Base-by-base conservation (phyloP, 2,113 vertebrate species). In the Eleginops maclovinus region DNA sequence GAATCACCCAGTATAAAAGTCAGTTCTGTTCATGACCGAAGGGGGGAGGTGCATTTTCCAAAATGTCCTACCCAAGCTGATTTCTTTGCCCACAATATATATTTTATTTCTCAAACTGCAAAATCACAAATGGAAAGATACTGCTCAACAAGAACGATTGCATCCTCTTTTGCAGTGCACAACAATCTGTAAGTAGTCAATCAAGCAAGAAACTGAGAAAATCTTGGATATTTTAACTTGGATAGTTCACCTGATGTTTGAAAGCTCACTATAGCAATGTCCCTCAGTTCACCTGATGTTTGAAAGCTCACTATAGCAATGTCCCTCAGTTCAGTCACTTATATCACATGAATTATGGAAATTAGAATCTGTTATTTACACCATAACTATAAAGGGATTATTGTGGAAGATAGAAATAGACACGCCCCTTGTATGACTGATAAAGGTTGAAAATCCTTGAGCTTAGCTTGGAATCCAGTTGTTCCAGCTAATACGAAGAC, bases 401-500 rank as follows among this genome's bases (percentile, higher is more conserved):
- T 63, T 58, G 16, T 59, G 24, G 2, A 72, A 72, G n/a, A 62
- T 53, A n/a, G 31, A 36, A 36, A 7, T 4, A 59, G 17, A 43
- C 11, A 2, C 44, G 31, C 9, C 22, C 19, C 10, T 22, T 3
- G 9, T 28, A 49, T 75, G 64, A 64, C 49, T 41, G n/a, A n/a
- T 47, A 50, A 50, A 28, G 17, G 19, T 50, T 63, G 58, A 58
- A 74, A 55, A 22, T 41, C 28, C 21, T 79, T 19, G 15, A 46
- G 22, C 16, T 47, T 31, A 22, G 49, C 56, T 62, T 36, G 21
- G 43, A 63, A 62, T 28, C 49, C 2, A 4, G 19, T 22, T 46
- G 26, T n/a, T 21, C 17, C 14, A n/a, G 62, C 65, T 61, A 77
- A 41, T 66, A 74, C 50, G 46, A 63, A 67, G 66, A 62, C 26